A percentile compares a stretch with the other conserved stretches of the same genome.
Evolutionary conservation across 2,113 vertebrate species (phyloP).

Genomic region (mouse (Mus musculus)): DNA sequence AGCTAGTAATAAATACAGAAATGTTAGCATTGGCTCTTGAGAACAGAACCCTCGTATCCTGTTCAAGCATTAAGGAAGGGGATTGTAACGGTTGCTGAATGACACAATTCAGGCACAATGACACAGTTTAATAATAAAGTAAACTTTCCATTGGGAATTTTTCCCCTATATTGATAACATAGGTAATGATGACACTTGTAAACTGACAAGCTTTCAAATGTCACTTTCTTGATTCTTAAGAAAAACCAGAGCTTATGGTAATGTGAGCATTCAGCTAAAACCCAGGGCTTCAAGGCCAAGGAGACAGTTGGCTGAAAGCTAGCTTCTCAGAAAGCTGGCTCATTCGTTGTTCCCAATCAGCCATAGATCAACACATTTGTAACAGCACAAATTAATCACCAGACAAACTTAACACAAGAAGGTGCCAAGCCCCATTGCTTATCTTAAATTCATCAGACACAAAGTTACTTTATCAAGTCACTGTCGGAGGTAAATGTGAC

Average conservation of each 20-base stretch:
- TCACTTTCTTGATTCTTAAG: neutral
- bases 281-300: rapidly evolving
- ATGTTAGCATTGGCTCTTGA: neutral
- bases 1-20: conserved; percentile 81
- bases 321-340: neutral
- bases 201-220: rapidly evolving
- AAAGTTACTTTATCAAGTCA: neutral
- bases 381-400: neutral
- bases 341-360: neutral
- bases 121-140: neutral
- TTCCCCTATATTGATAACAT: neutral
- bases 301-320: rapidly evolving
- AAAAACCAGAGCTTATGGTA: rapidly evolving
- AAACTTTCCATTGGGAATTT: neutral
- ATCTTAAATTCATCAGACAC: neutral
- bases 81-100: neutral
- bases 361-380: neutral
- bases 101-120: neutral
- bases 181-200: neutral
- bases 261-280: rapidly evolving
- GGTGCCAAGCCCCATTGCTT: neutral
- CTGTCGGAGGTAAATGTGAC: no score
- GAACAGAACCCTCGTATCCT: no score
- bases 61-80: neutral
- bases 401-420: neutral